Conservation (phyloP, 2,888 invertebrate genomes). For the Pterostichus madidus region DNA sequence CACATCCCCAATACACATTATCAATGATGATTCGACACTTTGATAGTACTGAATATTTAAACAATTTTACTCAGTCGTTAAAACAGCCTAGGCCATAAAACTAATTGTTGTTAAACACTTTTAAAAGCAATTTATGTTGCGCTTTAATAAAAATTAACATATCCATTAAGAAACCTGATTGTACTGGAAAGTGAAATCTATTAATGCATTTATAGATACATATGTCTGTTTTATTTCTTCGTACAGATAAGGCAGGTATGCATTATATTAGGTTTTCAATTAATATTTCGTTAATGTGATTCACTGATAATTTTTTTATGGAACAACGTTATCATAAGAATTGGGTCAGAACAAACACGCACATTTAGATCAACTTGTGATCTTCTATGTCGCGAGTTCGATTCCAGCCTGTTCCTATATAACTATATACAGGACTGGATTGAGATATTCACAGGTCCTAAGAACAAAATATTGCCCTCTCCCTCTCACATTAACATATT, state of each 20-base stretch:
- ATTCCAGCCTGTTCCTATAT: too few species aligned
- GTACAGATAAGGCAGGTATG: conserved; percentile 34
- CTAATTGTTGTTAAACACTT: conserved; percentile 48
- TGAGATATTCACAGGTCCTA: too few species aligned
- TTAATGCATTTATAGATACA: conserved; percentile 50
- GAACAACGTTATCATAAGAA: background rate
- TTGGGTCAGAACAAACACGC: background rate
- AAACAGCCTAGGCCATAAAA: conserved; percentile 33
- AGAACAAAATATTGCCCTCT: too few species aligned
- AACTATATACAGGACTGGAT: too few species aligned
- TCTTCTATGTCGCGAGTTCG: too few species aligned
- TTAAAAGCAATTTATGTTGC: conserved; percentile 41
- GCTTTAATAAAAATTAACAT: conserved; percentile 54
- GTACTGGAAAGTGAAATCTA: conserved; percentile 44
- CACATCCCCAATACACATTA: background rate
- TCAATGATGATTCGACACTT: conserved; percentile 31
- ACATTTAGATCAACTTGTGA: too few species aligned
- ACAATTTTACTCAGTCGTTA: conserved; percentile 20
- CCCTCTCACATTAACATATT: too few species aligned
- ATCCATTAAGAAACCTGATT: conserved; percentile 35
- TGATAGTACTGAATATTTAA: conserved; percentile 29
- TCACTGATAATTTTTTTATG: conserved; percentile 18
- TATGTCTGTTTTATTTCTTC: conserved; percentile 41
- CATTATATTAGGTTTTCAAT: conserved; percentile 30
- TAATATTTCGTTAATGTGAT: conserved; percentile 54